Evolutionary conservation across 2,113 vertebrate genomes (phyloP).

Genomic region (Ovis canadensis): DNA sequence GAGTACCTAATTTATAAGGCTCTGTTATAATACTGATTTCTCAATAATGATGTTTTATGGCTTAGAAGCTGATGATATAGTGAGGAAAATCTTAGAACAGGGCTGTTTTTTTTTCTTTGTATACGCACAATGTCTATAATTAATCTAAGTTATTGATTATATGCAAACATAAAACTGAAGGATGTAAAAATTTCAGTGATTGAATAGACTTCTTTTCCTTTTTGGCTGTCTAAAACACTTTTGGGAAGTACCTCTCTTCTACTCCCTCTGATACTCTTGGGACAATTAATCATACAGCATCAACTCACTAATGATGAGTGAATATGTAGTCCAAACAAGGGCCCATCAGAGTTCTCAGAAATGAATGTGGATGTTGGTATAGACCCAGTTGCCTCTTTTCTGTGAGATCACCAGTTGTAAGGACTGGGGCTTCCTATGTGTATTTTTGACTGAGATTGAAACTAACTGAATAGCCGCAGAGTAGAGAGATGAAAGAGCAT

Average conservation of each 20-base stretch:
- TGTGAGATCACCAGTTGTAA: neutral
- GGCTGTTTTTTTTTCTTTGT: neutral
- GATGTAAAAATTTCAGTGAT: neutral
- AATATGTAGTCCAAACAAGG: neutral
- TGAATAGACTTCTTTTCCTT: neutral
- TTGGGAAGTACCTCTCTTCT: neutral
- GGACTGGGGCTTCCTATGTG: neutral
- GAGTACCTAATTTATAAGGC: neutral
- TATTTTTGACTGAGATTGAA: neutral
- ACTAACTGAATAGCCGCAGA: neutral
- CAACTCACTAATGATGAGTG: neutral
- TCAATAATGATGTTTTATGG: neutral
- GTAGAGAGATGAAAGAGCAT: neutral
- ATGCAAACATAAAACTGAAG: neutral
- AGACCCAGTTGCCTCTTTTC: neutral
- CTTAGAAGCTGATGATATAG: neutral
- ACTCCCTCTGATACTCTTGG: neutral
- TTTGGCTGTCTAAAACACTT: neutral
- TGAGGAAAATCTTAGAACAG: neutral
- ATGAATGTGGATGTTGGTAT: neutral
- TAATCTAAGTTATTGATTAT: conserved; percentile 32
- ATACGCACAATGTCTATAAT: neutral
- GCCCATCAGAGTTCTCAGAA: neutral
- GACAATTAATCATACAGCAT: neutral
- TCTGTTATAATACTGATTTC: neutral